These are phyloP conservation scores for Aspidapion aeneum DNA, from an alignment of 2,888 invertebrate species.

Conservation along the genomic window DNA sequence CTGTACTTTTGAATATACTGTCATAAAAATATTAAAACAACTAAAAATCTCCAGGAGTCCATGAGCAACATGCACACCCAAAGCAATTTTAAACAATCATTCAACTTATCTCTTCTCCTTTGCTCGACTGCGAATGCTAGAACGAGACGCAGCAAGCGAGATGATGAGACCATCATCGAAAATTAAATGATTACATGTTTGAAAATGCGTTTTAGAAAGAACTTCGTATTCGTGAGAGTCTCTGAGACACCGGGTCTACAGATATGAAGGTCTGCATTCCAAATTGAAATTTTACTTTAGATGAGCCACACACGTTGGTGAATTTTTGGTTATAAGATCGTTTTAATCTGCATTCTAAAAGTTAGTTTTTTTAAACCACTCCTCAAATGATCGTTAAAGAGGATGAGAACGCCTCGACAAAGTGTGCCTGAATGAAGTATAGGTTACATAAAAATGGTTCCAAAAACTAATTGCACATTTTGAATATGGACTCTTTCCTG, in stretches of 20 bases:
- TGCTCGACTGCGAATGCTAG: background rate
- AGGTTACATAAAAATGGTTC: no score
- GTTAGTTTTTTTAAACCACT: no score
- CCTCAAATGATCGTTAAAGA: no score
- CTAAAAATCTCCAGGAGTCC: background rate
- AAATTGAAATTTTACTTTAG: background rate
- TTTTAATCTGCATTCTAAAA: no score
- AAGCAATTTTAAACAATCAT: background rate
- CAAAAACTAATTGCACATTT: no score
- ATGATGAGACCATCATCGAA: background rate
- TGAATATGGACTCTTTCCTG: no score
- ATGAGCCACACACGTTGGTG: background rate
- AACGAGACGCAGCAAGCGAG: background rate
- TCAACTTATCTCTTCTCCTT: background rate
- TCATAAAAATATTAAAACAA: background rate
- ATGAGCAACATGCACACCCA: background rate
- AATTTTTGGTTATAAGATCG: no score
- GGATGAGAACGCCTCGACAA: no score
- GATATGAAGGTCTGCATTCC: background rate
- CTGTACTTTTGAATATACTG: background rate
- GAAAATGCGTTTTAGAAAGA: background rate
- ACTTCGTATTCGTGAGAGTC: background rate
- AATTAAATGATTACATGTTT: background rate
- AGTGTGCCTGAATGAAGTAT: no score
- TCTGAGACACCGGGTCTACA: background rate